Conservation (phyloP, 2,797 vertebrate genomes). For the Platyrinchus mystaceus region DNA sequence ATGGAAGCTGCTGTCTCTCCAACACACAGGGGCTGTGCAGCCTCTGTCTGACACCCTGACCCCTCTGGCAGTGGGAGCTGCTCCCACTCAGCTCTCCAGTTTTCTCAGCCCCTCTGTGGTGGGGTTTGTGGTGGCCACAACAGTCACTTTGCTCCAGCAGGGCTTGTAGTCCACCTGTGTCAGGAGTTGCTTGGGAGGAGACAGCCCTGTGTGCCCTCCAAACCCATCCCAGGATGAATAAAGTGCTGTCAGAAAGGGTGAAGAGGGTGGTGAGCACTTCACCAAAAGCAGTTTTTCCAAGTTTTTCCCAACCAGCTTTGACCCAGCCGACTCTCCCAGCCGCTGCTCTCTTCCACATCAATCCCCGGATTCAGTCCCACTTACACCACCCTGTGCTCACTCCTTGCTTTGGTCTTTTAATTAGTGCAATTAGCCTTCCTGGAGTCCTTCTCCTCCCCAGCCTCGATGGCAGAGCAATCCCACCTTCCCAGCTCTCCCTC, state of each 20-base stretch:
- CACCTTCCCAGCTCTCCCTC: neutral
- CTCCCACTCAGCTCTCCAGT: neutral
- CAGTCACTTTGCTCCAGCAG: neutral
- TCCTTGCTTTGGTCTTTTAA: neutral
- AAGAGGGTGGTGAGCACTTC: neutral
- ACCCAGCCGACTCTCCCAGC: neutral
- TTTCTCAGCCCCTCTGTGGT: neutral
- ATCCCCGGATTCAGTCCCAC: neutral
- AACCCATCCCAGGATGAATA: too few relatives aligned
- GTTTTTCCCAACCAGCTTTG: neutral
- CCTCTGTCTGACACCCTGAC: neutral
- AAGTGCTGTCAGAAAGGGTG: accelerated
- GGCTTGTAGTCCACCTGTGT: neutral
- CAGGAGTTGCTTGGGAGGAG: neutral
- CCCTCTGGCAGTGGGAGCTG: neutral
- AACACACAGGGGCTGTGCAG: accelerated
- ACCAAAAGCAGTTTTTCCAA: accelerated
- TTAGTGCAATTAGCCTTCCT: neutral
- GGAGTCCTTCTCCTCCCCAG: neutral
- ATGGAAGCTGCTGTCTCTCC: neutral
- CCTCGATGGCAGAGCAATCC: accelerated
- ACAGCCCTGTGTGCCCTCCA: accelerated
- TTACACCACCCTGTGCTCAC: neutral
- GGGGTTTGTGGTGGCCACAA: neutral
- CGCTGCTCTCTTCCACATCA: accelerated